Evolutionary conservation across 2,888 invertebrate genomes (phyloP).

Genomic region (Andricus curvator): DNA sequence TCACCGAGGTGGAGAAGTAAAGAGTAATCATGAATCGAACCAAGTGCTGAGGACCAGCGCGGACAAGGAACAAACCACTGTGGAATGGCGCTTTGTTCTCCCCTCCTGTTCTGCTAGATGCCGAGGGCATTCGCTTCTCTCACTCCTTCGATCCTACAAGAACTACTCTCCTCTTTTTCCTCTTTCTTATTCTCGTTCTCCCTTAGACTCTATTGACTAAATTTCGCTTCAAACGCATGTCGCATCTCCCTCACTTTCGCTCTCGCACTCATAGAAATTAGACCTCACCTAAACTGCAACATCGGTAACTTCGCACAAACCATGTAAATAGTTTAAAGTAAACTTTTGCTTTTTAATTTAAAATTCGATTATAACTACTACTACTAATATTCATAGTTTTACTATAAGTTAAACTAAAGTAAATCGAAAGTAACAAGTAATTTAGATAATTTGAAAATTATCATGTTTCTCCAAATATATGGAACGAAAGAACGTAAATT

Average conservation of each 20-base stretch:
- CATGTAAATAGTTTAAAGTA: too few relatives aligned
- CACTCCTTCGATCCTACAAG: constrained; percentile 51
- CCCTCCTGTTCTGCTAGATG: constrained; percentile 61
- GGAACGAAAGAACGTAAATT: too few relatives aligned
- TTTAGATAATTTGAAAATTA: too few relatives aligned
- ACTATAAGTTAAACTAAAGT: too few relatives aligned
- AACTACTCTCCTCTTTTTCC: constrained; percentile 48
- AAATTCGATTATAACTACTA: too few relatives aligned
- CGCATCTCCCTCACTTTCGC: constrained; percentile 20
- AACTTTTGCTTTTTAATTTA: too few relatives aligned
- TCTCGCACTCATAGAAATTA: background rate
- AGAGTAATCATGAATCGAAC: constrained; percentile 64
- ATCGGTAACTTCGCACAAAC: too few relatives aligned
- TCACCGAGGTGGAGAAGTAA: constrained; percentile 61
- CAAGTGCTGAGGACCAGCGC: constrained; percentile 56
- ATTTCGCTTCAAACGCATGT: constrained; percentile 23
- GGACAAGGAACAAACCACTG: constrained; percentile 72
- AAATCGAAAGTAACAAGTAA: too few relatives aligned
- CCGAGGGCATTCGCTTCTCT: constrained; percentile 57
- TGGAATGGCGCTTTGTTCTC: constrained; percentile 76
- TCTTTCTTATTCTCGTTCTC: constrained; percentile 45
- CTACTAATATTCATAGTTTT: too few relatives aligned
- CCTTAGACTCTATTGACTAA: constrained; percentile 37
- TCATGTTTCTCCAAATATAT: too few relatives aligned
- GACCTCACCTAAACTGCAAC: too few relatives aligned